These are phyloP conservation scores for Trichechus manatus DNA, from an alignment of 2,113 vertebrate species.

Conservation along the genomic window DNA sequence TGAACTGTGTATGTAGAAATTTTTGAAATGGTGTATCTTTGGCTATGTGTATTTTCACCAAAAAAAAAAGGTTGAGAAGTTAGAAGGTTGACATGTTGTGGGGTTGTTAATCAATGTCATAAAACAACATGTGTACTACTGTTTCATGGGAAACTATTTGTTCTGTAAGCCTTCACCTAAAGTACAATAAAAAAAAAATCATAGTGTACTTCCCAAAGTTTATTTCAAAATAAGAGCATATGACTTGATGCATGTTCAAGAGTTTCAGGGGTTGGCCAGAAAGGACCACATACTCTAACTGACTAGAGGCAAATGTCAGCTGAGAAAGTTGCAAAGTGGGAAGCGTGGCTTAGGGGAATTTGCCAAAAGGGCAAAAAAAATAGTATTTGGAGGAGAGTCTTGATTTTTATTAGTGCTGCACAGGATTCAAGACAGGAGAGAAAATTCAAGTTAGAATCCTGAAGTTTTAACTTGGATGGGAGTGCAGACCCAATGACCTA, in stretches of 20 bases:
- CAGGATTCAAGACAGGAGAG: not conserved
- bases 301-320: not conserved
- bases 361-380: not conserved
- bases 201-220: not conserved
- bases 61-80: too few species aligned
- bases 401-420: not conserved
- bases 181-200: too few species aligned
- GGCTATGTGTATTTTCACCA: too few species aligned
- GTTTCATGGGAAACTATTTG: too few species aligned
- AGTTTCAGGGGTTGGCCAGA: not conserved
- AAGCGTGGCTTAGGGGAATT: not conserved
- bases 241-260: not conserved
- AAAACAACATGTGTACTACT: too few species aligned
- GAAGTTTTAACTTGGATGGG: not conserved
- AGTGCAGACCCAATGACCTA: not conserved
- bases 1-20: too few species aligned
- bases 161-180: too few species aligned
- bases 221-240: not conserved
- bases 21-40: too few species aligned
- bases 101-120: too few species aligned
- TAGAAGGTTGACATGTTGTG: too few species aligned
- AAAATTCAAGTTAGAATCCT: conserved; percentile 20
- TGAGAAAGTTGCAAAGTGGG: not conserved
- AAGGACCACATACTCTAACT: not conserved
- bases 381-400: not conserved